These are phyloP conservation scores for Octodon degus DNA, from an alignment of 2,113 vertebrate genomes.

Conservation along the genomic window DNA sequence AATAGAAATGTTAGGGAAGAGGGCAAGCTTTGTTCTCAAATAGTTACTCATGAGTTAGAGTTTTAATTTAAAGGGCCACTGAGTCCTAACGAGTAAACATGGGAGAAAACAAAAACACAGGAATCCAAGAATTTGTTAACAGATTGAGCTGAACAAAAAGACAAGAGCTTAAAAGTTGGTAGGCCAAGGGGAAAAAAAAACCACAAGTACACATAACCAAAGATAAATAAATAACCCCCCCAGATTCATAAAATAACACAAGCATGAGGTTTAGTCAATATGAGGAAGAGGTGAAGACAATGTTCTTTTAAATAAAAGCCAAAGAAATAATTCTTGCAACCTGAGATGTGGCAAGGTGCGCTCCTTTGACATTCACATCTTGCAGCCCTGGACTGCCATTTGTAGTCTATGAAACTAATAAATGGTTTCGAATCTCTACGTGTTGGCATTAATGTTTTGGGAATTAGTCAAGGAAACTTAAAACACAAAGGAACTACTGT, in stretches of 20 bases:
- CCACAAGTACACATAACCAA: background rate
- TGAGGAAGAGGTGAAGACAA: background rate
- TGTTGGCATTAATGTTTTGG: slow-evolving; percentile 61
- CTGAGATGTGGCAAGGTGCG: background rate
- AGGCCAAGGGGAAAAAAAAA: background rate
- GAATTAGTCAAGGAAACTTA: slow-evolving; percentile 68
- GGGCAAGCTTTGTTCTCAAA: background rate
- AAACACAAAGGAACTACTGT: slow-evolving; percentile 69
- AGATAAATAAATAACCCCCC: background rate
- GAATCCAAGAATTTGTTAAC: slow-evolving; percentile 25
- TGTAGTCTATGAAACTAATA: slow-evolving; percentile 43
- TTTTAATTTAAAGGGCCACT: background rate
- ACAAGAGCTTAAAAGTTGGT: slow-evolving; percentile 1
- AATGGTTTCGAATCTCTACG: slow-evolving; percentile 9
- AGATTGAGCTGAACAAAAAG: background rate
- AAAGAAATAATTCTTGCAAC: slow-evolving; percentile 30
- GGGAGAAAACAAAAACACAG: background rate
- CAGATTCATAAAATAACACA: background rate
- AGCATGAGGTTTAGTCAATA: background rate
- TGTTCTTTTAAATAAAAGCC: slow-evolving; percentile 55
- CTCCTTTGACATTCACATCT: background rate
- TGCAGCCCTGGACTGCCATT: background rate
- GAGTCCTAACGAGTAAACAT: background rate
- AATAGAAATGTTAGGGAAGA: background rate
- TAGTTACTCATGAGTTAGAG: background rate